Evolutionary conservation across 2,797 vertebrate genomes (phyloP), one percentile per base, ranked within the genome.

Genomic region (Xyrichtys novacula): DNA sequence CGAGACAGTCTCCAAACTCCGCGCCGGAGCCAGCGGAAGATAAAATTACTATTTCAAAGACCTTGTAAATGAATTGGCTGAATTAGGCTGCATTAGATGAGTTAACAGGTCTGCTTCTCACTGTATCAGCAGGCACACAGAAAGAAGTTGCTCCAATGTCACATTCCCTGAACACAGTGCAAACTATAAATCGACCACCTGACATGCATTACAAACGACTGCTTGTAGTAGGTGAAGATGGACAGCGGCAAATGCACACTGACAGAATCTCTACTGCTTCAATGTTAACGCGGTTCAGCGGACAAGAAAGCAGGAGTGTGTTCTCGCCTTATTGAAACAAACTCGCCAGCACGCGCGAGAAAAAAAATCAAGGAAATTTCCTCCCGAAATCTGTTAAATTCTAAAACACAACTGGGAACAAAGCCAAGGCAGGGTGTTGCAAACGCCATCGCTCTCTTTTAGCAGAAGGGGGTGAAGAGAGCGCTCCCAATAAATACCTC

Each of bases 121-220:
- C 60, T 59, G 63, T 70, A 76, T 81, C 73, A 65, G 64, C 28
- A 25, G 67, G 53, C 38, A 47, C 53, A 53, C 19, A 43, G 23
- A 56, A 23, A 72, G 42, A 73, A 83, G 74, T 80, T 76, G 71
- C 73, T 81, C 73, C 80, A 80, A 79, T 76, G 87, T 86, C 84
- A 86, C 73, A 75, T 87, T 87, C 83, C 80, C 82, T 87, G 76
- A 86, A 76, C 71, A 64, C 74, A 56, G 78, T 76, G 79, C 77
- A 86, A 83, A 89, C 86, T 79, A 86, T 86, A 88, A 90, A 88
- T 88, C 74, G 62, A 83, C 84, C 90, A 88, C 83, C 88, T 90
- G 89, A 88, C 87, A 68, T 67, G 76, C 82, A 77, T 88, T 90
- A 85, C 81, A 90, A 89, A 89, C 62, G 77, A 89, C 76, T 50